Conservation (phyloP, 2,113 vertebrate genomes). For the Anoplopoma fimbria region DNA sequence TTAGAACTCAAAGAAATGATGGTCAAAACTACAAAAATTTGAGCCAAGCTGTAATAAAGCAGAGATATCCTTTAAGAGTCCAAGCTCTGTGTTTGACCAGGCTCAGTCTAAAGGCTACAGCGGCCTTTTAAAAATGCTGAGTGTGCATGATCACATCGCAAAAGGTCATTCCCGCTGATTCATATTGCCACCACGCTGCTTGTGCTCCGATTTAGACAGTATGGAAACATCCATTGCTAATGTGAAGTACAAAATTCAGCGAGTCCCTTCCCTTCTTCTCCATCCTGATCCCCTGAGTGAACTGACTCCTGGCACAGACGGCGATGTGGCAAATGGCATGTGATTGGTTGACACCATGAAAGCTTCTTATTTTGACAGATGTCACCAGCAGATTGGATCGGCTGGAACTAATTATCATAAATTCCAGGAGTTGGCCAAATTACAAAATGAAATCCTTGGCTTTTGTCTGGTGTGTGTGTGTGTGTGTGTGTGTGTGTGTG, state of each 20-base stretch:
- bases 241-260: neutral
- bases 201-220: neutral
- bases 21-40: too few relatives aligned
- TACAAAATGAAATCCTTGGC: neutral
- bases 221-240: neutral
- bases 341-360: neutral
- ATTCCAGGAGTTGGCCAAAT: neutral
- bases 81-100: neutral
- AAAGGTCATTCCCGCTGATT: neutral
- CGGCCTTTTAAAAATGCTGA: neutral
- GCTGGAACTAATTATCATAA: conserved; percentile 2
- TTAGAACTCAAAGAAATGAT: neutral
- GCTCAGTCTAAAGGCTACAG: neutral
- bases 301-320: neutral
- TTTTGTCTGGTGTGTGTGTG: neutral
- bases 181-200: neutral
- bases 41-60: neutral
- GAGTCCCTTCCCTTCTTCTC: neutral
- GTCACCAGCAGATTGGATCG: neutral
- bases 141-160: neutral
- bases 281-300: neutral
- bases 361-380: neutral
- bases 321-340: neutral
- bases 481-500: too few relatives aligned
- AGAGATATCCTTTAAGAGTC: neutral